Base-by-base conservation (phyloP, 2,888 invertebrate genomes). In the Allolobophora icterica region DNA sequence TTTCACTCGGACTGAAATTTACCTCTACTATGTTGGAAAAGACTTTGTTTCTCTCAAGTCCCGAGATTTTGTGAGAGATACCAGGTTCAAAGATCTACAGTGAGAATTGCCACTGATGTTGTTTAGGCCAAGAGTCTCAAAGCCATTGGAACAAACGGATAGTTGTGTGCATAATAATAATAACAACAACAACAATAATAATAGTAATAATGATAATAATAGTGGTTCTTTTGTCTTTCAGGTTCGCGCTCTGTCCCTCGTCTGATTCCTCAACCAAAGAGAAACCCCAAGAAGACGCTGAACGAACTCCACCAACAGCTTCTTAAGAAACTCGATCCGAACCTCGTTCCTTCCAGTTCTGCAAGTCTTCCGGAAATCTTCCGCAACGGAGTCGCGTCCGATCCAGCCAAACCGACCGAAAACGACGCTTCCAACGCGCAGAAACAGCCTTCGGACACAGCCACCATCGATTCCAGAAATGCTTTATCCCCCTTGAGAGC, bases 331-430 rank as follows among this genome's bases (percentile, higher is more conserved):
- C 89, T 89, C 33, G 38, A 89, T 19, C 89, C 89, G 33, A 38
- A 13, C 30, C 89, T 52, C 42, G 38, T 89, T 89, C 52, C 89
- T 11, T 38, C 87, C 38, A 33, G 34, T 35, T 87, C 87, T 30
- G 19, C 87, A 33, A 87, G 11, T 17, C 87, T 87, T 34, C 38
- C 87, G 8, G 87, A 87, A 21, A 87, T 87, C 87, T 87, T 87
- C 38, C 35, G 94, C 92, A 38, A n/a, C 94, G 92, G 45, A 92
- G 0, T n/a, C 71, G 17, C 71, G 3, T 71, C 71, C 71, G n/a
- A 71, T 11, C 71, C 52, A 8, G 1, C 30, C n/a, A n/a, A 71
- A 71, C n/a, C 34, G 8, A 15, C 34, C 1, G 24, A 24, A 30
- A 33, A 33, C 13, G 83, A 83, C 83, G 1, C 34, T 34, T 34